Base-by-base conservation (phyloP, 2,797 vertebrate genomes). In the Jordanella pulchra region DNA sequence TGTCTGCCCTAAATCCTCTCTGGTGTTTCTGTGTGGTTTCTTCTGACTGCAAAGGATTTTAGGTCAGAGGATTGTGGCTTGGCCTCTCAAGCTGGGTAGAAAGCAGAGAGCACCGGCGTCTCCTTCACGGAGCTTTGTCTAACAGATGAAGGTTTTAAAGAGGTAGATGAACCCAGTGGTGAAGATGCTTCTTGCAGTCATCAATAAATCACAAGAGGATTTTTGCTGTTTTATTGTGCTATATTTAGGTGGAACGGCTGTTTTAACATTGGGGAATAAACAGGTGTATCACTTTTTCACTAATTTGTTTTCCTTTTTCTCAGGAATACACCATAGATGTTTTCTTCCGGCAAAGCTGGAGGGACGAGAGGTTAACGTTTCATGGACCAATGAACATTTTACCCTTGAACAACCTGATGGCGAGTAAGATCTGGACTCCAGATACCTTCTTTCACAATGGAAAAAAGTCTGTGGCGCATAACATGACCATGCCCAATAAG, bases 401-500 rank as follows among this genome's bases (percentile, higher is more conserved):
- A 79, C 96, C 97, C 65, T 90, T 99, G 85, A 99, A 99, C 93
- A 99, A 99, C 87, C 93, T 99, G 89, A 99, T 99, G 98, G 98
- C 98, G 68, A 99, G 97, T 94, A 99, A 99, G 92, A 99, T 99
- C 89, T 99, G 98, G 97, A 99, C 98, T 48, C 98, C 98, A 18
- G 98, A 99, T 81, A 99, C 98, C 10, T 99, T 99, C 93, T 99
- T 99, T 92, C 97, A 99, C 85, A 99, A 99, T 32, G 98, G 97
- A 67, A 99, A 99, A 77, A 99, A 99, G 86, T 99, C 98, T 0
- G 97, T 99, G 82, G 98, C 98, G 79, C 98, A 99, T 85, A 99
- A 99, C 82, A 99, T 99, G 97, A 99, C 98, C 9, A 99, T 99
- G 98, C 98, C 98, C 25, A 99, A 99, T 76, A 99, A 99, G 65